phyloP scores from a whole-genome alignment of 2,113 vertebrate species.

The Cinclus cinclus region DNA sequence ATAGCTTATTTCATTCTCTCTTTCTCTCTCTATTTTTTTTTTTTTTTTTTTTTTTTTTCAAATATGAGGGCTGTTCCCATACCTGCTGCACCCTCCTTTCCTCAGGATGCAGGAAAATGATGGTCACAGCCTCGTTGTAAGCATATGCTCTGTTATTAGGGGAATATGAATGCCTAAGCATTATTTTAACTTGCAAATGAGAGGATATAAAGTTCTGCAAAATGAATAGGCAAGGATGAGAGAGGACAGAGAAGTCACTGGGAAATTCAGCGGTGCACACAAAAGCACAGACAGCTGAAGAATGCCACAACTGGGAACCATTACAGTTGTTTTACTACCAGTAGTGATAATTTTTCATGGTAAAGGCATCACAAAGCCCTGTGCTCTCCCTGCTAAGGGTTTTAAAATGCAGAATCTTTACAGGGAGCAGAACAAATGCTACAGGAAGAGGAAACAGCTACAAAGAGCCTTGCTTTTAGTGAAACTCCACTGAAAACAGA shows the following conservation, averaged over 20 bases:
- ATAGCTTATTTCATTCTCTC: not conserved
- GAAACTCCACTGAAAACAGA: not conserved
- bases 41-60: not conserved
- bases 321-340: not conserved
- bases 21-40: not conserved
- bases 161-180: not conserved
- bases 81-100: not conserved
- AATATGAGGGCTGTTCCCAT: not conserved
- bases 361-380: not conserved
- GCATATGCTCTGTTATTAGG: not conserved
- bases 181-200: constrained; percentile 1
- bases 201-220: not conserved
- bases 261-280: not conserved
- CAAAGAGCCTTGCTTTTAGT: not conserved
- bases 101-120: not conserved
- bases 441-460: not conserved
- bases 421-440: not conserved
- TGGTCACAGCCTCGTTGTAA: not conserved
- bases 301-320: not conserved
- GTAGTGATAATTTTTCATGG: not conserved
- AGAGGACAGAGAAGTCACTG: not conserved
- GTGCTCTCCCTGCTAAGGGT: not conserved
- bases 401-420: not conserved
- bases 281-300: not conserved
- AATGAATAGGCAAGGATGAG: not conserved